Evolutionary conservation across 2,797 vertebrate species (phyloP), one percentile per base, ranked within the genome.

Genomic region (Enteromius unitaeniatus): DNA sequence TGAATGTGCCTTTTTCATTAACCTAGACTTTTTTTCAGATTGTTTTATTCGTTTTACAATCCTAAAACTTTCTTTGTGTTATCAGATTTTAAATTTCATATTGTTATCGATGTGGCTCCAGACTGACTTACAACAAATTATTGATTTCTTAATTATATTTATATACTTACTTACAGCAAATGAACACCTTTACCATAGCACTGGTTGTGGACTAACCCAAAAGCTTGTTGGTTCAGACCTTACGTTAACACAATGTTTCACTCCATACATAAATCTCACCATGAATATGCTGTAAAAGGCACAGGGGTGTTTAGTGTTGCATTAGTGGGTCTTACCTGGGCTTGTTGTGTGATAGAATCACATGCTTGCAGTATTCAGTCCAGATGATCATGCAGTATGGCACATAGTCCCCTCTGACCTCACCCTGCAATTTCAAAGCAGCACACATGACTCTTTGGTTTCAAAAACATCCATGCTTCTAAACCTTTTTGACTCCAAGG

Each of bases 371-470:
- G 26, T 14, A 68, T 40, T n/a, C 28, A 9, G 4, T 81, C 42
- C 31, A 74, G 21, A 51, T 26, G 67, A 81, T 28, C 51, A 58
- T 45, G 37, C 17, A 53, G 10, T 28, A 55, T 17, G 55, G 14
- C 58, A 34, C 8, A 64, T 23, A 64, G 40, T 73, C 42, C 53
- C 4, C 53, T 31, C 51, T 70, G 68, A 81, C 37, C 21, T 47
- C 26, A 72, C 73, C 26, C 55, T 81, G 55, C 55, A 74, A 49
- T 81, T 74, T 51, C 15, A 74, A 53, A 74, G 65, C 8, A 6
- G 28, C 26, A 64, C 47, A 34, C 23, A 79, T 55, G n/a, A 69
- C 64, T 42, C 28, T 67, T 49, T 65, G 19, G 37, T 58, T 81
- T 81, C 3, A 40, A 34, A 81, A 72, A 60, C 34, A 26, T 2